Percentiles rank a stretch among this genome's conserved stretches.
Conservation (phyloP, 2,797 vertebrate genomes). For the Chromobotia macracanthus region DNA sequence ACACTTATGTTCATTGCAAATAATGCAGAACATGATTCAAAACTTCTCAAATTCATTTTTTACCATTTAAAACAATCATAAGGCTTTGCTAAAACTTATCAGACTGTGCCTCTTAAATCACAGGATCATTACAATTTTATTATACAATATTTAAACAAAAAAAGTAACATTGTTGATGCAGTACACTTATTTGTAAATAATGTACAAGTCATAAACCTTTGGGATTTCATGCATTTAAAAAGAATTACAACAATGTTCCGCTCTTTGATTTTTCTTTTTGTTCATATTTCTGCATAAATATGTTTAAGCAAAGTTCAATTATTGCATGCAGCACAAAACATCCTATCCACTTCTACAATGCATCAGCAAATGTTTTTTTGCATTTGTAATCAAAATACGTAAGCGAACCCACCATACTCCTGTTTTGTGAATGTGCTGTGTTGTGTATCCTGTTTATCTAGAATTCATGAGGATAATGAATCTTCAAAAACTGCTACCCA, state of each 20-base stretch:
- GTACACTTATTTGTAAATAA: slow-evolving; percentile 3
- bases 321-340: slow-evolving; percentile 85
- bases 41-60: slow-evolving; percentile 21
- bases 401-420: slow-evolving; percentile 59
- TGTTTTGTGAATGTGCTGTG: slow-evolving; percentile 18
- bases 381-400: slow-evolving; percentile 67
- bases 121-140: slow-evolving; percentile 20
- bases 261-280: slow-evolving; percentile 37
- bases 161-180: not conserved
- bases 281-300: slow-evolving; percentile 66
- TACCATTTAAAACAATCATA: not conserved
- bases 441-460: slow-evolving; percentile 12
- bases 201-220: slow-evolving; percentile 26
- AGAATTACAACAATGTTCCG: slow-evolving; percentile 15
- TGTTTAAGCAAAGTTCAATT: slow-evolving; percentile 73
- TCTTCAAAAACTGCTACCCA: slow-evolving; percentile 37
- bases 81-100: not conserved
- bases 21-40: slow-evolving; percentile 62
- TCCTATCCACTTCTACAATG: slow-evolving; percentile 76
- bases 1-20: slow-evolving; percentile 45
- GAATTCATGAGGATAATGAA: slow-evolving; percentile 1
- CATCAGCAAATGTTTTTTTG: slow-evolving; percentile 71
- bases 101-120: slow-evolving; percentile 11
- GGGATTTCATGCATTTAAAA: slow-evolving; percentile 34
- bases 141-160: slow-evolving; percentile 13